phyloP scores from a whole-genome alignment of 2,797 vertebrate species.

The Propithecus perrieri region DNA sequence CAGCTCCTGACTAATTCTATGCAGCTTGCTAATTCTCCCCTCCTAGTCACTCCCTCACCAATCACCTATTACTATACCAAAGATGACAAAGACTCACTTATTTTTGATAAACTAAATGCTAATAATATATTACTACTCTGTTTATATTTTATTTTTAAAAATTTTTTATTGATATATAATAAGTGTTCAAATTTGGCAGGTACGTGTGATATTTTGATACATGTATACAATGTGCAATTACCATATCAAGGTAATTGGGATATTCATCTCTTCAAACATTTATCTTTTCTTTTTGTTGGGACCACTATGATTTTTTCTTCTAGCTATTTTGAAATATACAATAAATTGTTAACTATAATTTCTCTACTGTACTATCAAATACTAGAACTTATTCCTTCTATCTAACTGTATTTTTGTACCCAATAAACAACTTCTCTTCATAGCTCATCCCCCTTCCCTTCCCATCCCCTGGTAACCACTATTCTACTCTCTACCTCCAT shows the following conservation, averaged over 20 bases:
- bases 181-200: neutral
- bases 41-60: neutral
- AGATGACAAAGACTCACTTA: neutral
- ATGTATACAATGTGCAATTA: neutral
- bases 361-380: neutral
- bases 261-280: neutral
- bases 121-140: neutral
- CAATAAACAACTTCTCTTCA: neutral
- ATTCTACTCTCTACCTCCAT: neutral
- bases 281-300: neutral
- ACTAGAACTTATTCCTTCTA: neutral
- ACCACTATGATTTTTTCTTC: neutral
- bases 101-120: constrained; percentile 24
- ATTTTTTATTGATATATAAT: neutral
- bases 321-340: neutral
- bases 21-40: neutral
- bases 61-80: constrained; percentile 6
- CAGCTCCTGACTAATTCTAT: constrained; percentile 23
- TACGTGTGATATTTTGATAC: neutral
- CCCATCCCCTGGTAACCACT: neutral
- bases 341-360: neutral
- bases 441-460: neutral
- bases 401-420: neutral
- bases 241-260: neutral
- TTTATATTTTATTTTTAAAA: neutral